These are phyloP conservation scores for Ramphastos sulfuratus DNA, from an alignment of 2,113 vertebrate species.

Conservation along the genomic window DNA sequence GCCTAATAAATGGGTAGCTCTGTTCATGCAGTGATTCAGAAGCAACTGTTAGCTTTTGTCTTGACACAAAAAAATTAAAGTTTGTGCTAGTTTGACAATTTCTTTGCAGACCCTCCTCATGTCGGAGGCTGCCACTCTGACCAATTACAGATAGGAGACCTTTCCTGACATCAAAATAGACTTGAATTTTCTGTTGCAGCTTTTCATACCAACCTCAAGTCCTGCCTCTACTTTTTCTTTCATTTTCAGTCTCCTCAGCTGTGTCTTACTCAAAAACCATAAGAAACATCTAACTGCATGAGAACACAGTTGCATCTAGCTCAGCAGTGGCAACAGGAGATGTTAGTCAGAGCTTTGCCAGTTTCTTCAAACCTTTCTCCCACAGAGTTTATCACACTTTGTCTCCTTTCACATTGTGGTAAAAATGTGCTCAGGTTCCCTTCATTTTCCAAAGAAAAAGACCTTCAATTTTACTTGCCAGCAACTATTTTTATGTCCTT, in stretches of 20 bases:
- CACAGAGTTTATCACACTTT: not conserved
- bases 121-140: not conserved
- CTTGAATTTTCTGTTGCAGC: not conserved
- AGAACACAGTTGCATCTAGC: not conserved
- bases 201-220: not conserved
- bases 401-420: not conserved
- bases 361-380: not conserved
- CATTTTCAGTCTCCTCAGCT: not conserved
- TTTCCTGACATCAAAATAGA: not conserved
- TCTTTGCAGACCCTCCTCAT: not conserved
- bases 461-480: not conserved
- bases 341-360: not conserved
- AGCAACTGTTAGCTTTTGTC: not conserved
- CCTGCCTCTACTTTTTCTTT: not conserved
- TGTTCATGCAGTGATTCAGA: not conserved
- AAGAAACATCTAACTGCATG: not conserved
- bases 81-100: not conserved
- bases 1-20: not conserved
- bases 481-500: not conserved
- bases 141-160: not conserved
- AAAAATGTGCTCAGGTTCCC: not conserved
- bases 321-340: not conserved
- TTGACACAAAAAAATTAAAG: not conserved
- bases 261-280: not conserved
- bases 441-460: not conserved